Evolutionary conservation across 1,140 invertebrate species (phyloP).

Genomic region (Drosophila nasuta): DNA sequence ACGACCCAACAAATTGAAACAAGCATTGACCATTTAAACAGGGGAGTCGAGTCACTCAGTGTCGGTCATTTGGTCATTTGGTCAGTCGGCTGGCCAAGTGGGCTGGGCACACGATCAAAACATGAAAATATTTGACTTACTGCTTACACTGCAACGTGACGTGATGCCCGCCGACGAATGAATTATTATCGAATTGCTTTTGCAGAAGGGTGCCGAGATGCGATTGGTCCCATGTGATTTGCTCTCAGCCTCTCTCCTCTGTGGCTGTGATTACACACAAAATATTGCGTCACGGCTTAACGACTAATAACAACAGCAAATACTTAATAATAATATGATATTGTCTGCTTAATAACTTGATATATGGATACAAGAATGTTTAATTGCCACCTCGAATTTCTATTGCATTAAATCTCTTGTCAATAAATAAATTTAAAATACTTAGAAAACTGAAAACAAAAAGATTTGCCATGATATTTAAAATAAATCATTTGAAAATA

Average conservation of each 20-base stretch:
- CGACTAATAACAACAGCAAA: neutral
- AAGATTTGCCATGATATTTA: no score
- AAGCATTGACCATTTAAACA: slow-evolving; percentile 22
- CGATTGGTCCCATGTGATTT: slow-evolving; percentile 27
- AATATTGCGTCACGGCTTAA: slow-evolving; percentile 35
- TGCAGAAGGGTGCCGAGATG: neutral
- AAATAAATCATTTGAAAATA: no score
- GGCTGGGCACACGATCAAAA: slow-evolving; percentile 80
- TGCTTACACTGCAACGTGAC: slow-evolving; percentile 55
- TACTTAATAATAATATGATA: neutral
- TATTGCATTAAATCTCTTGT: no score
- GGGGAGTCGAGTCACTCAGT: neutral
- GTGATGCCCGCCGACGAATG: slow-evolving; percentile 38
- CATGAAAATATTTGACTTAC: slow-evolving; percentile 82
- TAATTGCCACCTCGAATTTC: no score
- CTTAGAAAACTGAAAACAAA: no score
- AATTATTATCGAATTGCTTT: slow-evolving; percentile 72
- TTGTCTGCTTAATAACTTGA: no score
- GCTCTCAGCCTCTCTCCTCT: neutral
- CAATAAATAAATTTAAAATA: no score
- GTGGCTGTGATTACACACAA: slow-evolving; percentile 35
- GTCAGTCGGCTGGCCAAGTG: slow-evolving; percentile 49
- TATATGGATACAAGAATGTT: neutral
- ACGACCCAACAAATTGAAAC: slow-evolving; percentile 59
- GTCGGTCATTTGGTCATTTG: neutral